A percentile compares a stretch with the other conserved stretches of the same genome.
Conservation (phyloP, 2,113 vertebrate genomes). For the Dasyprocta punctata region DNA sequence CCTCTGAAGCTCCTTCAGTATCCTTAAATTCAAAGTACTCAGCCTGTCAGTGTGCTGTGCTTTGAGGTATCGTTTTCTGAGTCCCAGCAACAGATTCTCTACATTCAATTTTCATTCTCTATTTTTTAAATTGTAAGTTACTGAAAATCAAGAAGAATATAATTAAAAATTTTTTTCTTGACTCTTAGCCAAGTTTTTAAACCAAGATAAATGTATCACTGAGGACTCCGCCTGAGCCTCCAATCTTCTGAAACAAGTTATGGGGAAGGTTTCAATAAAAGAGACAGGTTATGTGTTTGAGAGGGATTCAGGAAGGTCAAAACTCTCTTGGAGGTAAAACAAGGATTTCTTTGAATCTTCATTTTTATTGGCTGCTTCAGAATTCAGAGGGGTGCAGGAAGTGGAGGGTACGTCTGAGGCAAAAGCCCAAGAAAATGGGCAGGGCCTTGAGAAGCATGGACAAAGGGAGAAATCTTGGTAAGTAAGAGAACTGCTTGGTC, state of each 20-base stretch:
- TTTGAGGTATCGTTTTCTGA: background rate
- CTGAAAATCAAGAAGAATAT: background rate
- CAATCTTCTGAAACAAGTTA: background rate
- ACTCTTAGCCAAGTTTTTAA: background rate
- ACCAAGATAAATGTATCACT: background rate
- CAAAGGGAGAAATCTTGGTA: background rate
- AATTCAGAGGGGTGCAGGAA: background rate
- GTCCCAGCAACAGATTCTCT: background rate
- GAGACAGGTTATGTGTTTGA: background rate
- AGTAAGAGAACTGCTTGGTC: background rate
- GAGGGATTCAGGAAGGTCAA: background rate
- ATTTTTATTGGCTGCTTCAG: background rate
- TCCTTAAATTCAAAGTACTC: background rate
- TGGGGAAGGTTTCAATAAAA: background rate
- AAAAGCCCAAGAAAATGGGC: background rate
- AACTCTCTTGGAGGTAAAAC: background rate
- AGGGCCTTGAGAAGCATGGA: background rate
- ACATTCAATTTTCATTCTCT: background rate
- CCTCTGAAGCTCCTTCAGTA: background rate
- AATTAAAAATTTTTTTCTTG: background rate
- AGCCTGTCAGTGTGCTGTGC: rapidly evolving
- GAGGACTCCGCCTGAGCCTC: background rate
- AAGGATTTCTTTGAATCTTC: background rate
- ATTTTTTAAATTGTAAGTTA: background rate
- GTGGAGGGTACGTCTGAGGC: background rate